Conservation (phyloP, 2,888 invertebrate genomes). For the Malachius bipustulatus region DNA sequence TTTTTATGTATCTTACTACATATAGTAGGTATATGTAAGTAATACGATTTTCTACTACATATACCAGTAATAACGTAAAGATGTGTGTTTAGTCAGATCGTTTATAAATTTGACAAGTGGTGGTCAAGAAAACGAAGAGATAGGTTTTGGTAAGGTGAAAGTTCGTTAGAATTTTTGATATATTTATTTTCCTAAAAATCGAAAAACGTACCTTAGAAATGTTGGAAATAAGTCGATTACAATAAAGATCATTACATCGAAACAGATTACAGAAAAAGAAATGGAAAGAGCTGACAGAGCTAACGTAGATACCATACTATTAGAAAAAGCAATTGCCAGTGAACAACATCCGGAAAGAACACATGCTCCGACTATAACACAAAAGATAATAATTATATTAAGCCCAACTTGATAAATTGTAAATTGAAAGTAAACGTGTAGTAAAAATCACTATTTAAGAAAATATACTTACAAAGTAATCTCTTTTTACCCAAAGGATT, state of each 20-base stretch:
- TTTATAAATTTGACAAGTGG: too few species aligned
- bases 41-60: too few species aligned
- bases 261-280: conserved; percentile 42
- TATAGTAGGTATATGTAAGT: too few species aligned
- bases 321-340: conserved; percentile 45
- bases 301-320: conserved; percentile 41
- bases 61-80: too few species aligned
- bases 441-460: neutral
- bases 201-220: conserved; percentile 43
- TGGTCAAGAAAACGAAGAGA: too few species aligned
- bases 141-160: too few species aligned
- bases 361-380: conserved; percentile 24
- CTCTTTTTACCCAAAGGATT: conserved; percentile 42
- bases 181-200: too few species aligned
- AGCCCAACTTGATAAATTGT: too few species aligned
- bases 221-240: conserved; percentile 56
- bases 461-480: conserved; percentile 41
- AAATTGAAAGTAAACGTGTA: conserved; percentile 2
- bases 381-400: too few species aligned
- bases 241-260: conserved; percentile 50
- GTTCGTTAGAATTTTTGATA: too few species aligned
- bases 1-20: too few species aligned
- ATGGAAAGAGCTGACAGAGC: conserved; percentile 44
- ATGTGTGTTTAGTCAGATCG: too few species aligned
- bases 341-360: conserved; percentile 36